phyloP scores from a whole-genome alignment of 2,113 vertebrate species.

The Clarias gariepinus region DNA sequence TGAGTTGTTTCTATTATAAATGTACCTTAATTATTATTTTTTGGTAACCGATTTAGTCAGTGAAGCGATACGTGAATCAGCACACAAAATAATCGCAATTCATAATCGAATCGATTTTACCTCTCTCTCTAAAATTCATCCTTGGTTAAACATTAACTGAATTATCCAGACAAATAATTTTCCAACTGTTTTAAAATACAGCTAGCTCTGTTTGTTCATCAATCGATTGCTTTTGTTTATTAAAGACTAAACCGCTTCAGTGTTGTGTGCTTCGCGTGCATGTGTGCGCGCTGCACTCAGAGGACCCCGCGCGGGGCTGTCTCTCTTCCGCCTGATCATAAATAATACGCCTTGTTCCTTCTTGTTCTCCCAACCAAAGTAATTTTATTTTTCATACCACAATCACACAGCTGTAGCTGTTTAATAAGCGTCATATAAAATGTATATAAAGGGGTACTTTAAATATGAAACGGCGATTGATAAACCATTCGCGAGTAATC shows the following conservation, averaged over 20 bases:
- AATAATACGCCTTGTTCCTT: background rate
- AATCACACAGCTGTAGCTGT: no score
- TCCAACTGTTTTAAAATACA: background rate
- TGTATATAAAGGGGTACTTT: background rate
- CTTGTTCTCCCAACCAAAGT: no score
- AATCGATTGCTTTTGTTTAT: background rate
- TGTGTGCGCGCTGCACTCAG: background rate
- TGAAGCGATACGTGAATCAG: no score
- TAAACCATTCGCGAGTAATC: background rate
- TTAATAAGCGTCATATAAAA: background rate
- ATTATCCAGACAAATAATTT: background rate
- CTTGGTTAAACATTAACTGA: background rate
- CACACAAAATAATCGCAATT: no score
- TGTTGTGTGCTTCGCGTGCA: no score
- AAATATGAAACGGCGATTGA: background rate
- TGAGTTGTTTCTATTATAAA: no score
- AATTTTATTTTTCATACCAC: background rate
- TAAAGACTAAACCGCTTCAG: background rate
- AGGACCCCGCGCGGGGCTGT: constrained; percentile 13
- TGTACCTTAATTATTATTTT: no score
- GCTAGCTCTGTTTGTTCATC: background rate
- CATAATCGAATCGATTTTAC: no score
- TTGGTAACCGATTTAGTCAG: no score
- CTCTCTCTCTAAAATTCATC: background rate
- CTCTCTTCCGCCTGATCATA: constrained; percentile 8